These are phyloP conservation scores for Oscheius sp. DNA, from an alignment of 2,888 invertebrate genomes.

Conservation along the genomic window DNA sequence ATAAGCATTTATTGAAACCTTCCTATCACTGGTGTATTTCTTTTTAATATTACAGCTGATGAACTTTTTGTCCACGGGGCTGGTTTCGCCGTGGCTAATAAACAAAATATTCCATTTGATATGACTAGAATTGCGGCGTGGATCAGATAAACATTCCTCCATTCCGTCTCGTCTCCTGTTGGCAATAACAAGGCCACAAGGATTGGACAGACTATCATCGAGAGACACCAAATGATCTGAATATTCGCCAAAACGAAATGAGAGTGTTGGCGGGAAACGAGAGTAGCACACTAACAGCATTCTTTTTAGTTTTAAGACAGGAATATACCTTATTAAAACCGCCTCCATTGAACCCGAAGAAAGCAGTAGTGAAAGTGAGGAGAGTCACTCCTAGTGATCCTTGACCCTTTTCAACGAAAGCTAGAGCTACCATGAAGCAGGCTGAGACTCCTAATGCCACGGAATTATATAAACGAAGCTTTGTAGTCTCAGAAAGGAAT, in stretches of 20 bases:
- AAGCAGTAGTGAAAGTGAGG: slow-evolving; percentile 64
- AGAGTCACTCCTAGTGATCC: slow-evolving; percentile 51
- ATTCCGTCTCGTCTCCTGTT: slow-evolving; percentile 54
- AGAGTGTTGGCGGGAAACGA: slow-evolving; percentile 65
- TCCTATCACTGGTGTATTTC: slow-evolving; percentile 18
- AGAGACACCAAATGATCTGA: slow-evolving; percentile 65
- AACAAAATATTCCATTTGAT: slow-evolving; percentile 64
- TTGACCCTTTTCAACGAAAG: slow-evolving; percentile 54
- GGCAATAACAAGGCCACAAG: slow-evolving; percentile 47
- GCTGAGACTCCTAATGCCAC: slow-evolving; percentile 65
- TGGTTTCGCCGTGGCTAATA: slow-evolving; percentile 61
- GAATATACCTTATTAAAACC: slow-evolving; percentile 63
- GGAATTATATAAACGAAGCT: slow-evolving; percentile 65
- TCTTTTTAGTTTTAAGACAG: not conserved
- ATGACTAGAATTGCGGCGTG: slow-evolving; percentile 61
- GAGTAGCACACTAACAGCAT: slow-evolving; percentile 49
- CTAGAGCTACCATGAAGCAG: slow-evolving; percentile 60
- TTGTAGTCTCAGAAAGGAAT: slow-evolving; percentile 59
- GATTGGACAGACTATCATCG: slow-evolving; percentile 66
- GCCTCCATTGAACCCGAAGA: slow-evolving; percentile 68
- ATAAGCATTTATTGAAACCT: too few relatives aligned
- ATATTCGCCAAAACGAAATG: slow-evolving; percentile 69
- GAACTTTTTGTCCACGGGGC: slow-evolving; percentile 63
- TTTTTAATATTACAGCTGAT: not conserved
- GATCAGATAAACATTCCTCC: slow-evolving; percentile 63